Evolutionary conservation across 2,888 invertebrate genomes (phyloP).

Genomic region (Patella caerulea): DNA sequence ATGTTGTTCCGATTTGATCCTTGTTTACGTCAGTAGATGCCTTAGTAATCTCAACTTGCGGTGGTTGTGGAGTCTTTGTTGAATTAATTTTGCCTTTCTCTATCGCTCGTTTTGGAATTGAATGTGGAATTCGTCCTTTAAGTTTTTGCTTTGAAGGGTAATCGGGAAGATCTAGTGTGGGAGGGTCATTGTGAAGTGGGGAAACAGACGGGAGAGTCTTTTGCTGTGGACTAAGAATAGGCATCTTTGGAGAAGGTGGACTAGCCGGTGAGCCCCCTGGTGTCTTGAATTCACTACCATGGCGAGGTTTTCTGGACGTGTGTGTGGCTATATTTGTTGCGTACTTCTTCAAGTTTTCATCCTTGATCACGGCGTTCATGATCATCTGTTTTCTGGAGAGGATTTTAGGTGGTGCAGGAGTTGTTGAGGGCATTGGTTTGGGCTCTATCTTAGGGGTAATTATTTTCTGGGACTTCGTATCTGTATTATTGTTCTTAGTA

Average conservation of each 20-base stretch:
- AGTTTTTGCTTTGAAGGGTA: conserved; percentile 24
- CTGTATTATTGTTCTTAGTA: background rate
- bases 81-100: background rate
- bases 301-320: conserved; percentile 17
- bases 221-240: conserved; percentile 63
- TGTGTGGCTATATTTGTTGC: conserved; percentile 28
- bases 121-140: background rate
- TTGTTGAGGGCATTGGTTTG: conserved; percentile 10
- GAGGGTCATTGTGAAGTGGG: conserved; percentile 52
- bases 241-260: conserved; percentile 65
- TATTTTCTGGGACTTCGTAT: conserved; percentile 1
- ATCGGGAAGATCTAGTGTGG: conserved; percentile 49
- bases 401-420: conserved; percentile 23
- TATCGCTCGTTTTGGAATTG: conserved; percentile 7
- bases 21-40: background rate
- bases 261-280: conserved; percentile 33
- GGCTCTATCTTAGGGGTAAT: background rate
- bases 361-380: conserved; percentile 50
- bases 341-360: conserved; percentile 53
- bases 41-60: background rate
- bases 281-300: conserved; percentile 19
- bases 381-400: conserved; percentile 56
- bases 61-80: conserved; percentile 5
- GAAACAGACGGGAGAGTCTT: conserved; percentile 42
- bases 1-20: background rate